A percentile compares a stretch with the other conserved stretches of the same genome.
These are phyloP conservation scores for Chiridota heheva DNA, from an alignment of 35 echinoderm and acorn worm species.

Conservation along the genomic window DNA sequence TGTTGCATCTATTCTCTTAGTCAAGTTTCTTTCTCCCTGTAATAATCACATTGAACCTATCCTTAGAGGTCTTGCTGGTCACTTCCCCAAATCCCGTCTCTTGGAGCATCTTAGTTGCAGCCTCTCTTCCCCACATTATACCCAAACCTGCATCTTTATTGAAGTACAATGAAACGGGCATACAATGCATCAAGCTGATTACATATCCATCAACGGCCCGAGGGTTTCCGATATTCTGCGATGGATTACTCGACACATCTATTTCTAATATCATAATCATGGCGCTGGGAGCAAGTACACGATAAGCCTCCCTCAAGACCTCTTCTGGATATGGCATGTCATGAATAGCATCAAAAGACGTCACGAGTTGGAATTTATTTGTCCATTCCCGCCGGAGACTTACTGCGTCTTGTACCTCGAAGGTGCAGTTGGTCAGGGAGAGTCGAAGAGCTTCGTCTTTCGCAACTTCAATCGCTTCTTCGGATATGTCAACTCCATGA, in stretches of 20 bases:
- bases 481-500: constrained; percentile 91
- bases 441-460: constrained; percentile 55
- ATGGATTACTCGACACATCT: constrained; percentile 80
- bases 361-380: constrained; percentile 82
- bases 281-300: constrained; percentile 76
- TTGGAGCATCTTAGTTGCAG: constrained; percentile 64
- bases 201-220: constrained; percentile 94
- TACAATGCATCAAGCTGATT: constrained; percentile 97
- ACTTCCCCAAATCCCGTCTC: constrained; percentile 87
- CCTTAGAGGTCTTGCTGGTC: constrained; percentile 71
- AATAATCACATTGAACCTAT: constrained; percentile 85
- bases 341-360: constrained; percentile 82
- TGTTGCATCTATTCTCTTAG: constrained; percentile 11
- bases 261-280: constrained; percentile 84
- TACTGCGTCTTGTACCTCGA: constrained; percentile 73
- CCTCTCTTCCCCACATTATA: constrained; percentile 97
- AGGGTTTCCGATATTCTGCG: constrained; percentile 91
- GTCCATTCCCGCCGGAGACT: constrained; percentile 66
- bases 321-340: constrained; percentile 82
- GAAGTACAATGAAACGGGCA: constrained; percentile 85
- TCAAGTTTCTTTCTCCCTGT: constrained; percentile 80
- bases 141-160: constrained; percentile 81
- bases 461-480: constrained; percentile 70
- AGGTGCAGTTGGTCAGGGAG: constrained; percentile 81
- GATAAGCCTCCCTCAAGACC: constrained; percentile 62